phyloP scores from a whole-genome alignment of 2,888 invertebrate genomes.

The Clostera curtula region DNA sequence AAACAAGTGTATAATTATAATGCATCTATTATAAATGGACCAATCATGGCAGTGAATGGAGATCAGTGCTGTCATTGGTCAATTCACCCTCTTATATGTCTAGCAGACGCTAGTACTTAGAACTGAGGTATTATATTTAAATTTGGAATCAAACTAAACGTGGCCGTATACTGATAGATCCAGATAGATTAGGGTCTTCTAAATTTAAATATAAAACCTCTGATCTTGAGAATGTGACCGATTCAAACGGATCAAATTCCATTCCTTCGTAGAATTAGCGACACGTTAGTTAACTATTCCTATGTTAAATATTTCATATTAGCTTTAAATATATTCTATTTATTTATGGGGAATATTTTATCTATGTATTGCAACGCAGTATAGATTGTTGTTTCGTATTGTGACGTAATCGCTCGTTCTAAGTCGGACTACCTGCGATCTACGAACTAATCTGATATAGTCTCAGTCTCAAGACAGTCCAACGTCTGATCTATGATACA shows the following conservation, averaged over 20 bases:
- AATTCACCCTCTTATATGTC: conserved; percentile 66
- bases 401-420: conserved; percentile 62
- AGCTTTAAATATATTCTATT: conserved; percentile 50
- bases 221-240: conserved; percentile 71
- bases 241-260: conserved; percentile 47
- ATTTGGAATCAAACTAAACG: conserved; percentile 28
- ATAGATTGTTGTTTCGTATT: background rate
- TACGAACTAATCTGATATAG: conserved; percentile 71
- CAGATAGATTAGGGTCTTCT: conserved; percentile 15
- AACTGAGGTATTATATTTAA: conserved; percentile 61
- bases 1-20: conserved; percentile 64
- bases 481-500: conserved; percentile 68
- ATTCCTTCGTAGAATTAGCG: conserved; percentile 71
- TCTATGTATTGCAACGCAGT: conserved; percentile 41
- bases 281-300: conserved; percentile 59
- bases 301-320: conserved; percentile 47
- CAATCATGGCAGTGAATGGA: conserved; percentile 70
- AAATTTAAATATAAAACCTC: conserved; percentile 54
- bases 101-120: conserved; percentile 63
- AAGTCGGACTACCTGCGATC: conserved; percentile 59
- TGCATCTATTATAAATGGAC: conserved; percentile 66
- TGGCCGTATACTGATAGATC: conserved; percentile 8
- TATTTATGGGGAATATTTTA: conserved; percentile 54
- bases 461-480: conserved; percentile 74
- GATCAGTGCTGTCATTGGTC: conserved; percentile 72